Base-by-base conservation (phyloP, 1,140 invertebrate genomes). In the Ooceraea biroi region DNA sequence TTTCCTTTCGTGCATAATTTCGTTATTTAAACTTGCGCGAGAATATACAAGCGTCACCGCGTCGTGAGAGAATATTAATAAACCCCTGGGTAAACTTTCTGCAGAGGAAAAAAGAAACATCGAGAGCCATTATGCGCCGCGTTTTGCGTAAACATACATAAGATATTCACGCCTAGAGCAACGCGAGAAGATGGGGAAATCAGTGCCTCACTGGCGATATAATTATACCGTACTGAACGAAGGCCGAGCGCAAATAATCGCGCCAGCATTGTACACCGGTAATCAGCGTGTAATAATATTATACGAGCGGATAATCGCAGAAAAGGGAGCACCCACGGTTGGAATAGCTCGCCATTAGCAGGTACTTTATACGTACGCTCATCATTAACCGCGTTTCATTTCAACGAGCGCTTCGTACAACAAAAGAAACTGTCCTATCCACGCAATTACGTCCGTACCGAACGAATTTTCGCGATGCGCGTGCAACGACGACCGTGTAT, bases 271-370 rank as follows among this genome's bases (percentile, higher is more conserved):
- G 36, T 82, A 58, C 55, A 17, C n/a, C 44, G 19, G n/a, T 55
- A 82, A 82, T 82, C 78, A 61, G 69, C 68, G 78, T 82, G 78
- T 80, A 80, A 80, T 60, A 80, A 80, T 80, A 60, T 80, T 80
- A 44, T 57, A 58, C 50, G 41, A 80, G 25, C 22, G 65, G 17
- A 46, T 80, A 71, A 57, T 69, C 76, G 48, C 76, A 50, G 41
- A 80, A 36, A 36, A 69, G 36, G 50, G 25, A 78, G 27, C 44
- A 66, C 14, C 46, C 14, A 7, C 19, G 61, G 8, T 65, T 41
- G 58, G 46, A 76, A 50, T 19, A 36, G 27, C 3, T 50, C n/a
- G 10, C 19, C n/a, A 22, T 19, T 41, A 52, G 4, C 7, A 36
- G 36, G 36, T 0, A 14, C 60, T 25, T n/a, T 41, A 12, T 36